Base-by-base conservation (phyloP, 2,888 invertebrate genomes). In the Zeuzera pyrina region DNA sequence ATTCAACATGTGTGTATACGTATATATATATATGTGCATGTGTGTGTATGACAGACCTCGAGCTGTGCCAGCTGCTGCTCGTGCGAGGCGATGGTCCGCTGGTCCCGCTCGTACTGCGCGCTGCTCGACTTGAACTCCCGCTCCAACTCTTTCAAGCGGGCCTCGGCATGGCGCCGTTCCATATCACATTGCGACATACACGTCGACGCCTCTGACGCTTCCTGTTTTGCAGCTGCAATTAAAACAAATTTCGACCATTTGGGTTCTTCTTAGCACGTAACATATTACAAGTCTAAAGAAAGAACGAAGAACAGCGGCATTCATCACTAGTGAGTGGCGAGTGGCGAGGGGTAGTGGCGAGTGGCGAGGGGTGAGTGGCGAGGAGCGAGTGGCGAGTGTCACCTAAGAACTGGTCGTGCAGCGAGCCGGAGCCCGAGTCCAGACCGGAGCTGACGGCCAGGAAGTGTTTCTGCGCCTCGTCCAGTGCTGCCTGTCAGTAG, bases 401-500 rank as follows among this genome's bases (percentile, higher is more conserved):
- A 91, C 91, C 88, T 65, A 95, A 95, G 12, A 97, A 86, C 63
- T 96, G 96, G 45, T 95, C 94, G 60, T 94, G 93, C 32, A 98
- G 81, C 0, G 97, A 93, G 19, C 92, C 91, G 3, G 93, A 89
- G 11, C 90, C 92, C 43, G 90, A 91, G 31, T 92, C 89, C 49
- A 92, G 84, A 6, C 98, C 98, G 16, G 92, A 86, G 54, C 90
- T 92, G 23, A 96, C 88, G 12, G 95, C 95, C 55, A 97, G 91
- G 54, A 91, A 93, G 43, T 88, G 88, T 42, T 88, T 88, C 70
- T 95, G 92, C 0, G 96, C 94, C 19, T 83, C 85, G 5, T 83
- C 79, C 43, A 93, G 86, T 0, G 89, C 90, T 31, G 88, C 87
- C 8, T 85, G n/a, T n/a, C n/a, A n/a, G n/a, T n/a, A n/a, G n/a